Evolutionary conservation across 2,113 vertebrate genomes (phyloP).

Genomic region (Suncus etruscus): DNA sequence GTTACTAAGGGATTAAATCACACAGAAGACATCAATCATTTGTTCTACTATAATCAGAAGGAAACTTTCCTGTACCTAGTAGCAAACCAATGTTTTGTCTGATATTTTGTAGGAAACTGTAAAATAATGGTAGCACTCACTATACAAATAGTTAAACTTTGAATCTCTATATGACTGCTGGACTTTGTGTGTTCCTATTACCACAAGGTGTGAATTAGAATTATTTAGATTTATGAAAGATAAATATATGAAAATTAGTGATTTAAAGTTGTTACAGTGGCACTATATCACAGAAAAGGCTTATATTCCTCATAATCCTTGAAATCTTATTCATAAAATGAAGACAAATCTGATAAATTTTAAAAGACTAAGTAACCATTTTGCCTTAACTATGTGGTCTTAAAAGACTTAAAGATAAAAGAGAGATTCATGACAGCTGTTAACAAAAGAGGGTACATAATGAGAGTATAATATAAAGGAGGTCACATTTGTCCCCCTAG

Average conservation of each 20-base stretch:
- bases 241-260: neutral
- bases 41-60: slow-evolving; percentile 49
- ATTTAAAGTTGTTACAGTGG: neutral
- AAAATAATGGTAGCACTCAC: slow-evolving; percentile 25
- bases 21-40: slow-evolving; percentile 80
- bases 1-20: slow-evolving; percentile 75
- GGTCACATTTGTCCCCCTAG: neutral
- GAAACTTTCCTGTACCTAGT: slow-evolving; percentile 45
- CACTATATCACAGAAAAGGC: neutral
- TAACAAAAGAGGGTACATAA: neutral
- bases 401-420: slow-evolving; percentile 9
- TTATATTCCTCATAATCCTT: neutral
- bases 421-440: neutral
- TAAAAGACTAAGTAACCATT: neutral
- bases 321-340: neutral
- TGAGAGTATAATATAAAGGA: neutral
- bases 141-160: slow-evolving; percentile 40
- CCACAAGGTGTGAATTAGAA: neutral
- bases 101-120: slow-evolving; percentile 55
- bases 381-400: neutral
- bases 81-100: slow-evolving; percentile 37
- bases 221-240: slow-evolving; percentile 13
- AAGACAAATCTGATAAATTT: neutral
- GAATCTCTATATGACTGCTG: slow-evolving; percentile 6
- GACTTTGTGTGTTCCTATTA: neutral